Percentiles rank a stretch among this genome's conserved stretches.
phyloP scores from a whole-genome alignment of 2,113 vertebrate genomes.

The Gymnorhina tibicen region DNA sequence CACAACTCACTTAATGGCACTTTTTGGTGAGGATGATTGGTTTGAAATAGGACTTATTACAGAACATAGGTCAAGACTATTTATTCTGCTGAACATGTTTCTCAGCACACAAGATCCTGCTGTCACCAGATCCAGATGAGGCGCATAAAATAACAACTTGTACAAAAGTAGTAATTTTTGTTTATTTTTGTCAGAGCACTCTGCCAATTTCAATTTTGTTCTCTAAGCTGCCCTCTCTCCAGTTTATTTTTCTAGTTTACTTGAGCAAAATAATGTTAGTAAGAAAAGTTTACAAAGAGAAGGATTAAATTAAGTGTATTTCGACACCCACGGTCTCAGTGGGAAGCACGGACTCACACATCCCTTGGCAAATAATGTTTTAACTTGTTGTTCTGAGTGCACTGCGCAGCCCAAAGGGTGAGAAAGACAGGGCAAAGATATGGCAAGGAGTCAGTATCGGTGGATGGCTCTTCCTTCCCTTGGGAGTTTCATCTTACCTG shows the following conservation, averaged over 20 bases:
- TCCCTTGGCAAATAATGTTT: not conserved
- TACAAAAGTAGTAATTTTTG: not conserved
- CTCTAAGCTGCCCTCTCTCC: not conserved
- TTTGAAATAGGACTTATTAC: not conserved
- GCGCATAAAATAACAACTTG: not conserved
- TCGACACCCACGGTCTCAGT: fast-evolving
- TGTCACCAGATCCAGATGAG: not conserved
- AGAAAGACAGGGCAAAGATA: not conserved
- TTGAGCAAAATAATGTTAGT: not conserved
- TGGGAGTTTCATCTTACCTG: not conserved
- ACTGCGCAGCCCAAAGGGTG: not conserved
- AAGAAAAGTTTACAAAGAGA: not conserved
- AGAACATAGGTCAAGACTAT: not conserved
- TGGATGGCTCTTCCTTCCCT: not conserved
- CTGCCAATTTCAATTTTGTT: not conserved
- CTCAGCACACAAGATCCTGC: not conserved
- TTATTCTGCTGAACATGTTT: not conserved
- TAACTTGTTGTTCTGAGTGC: not conserved
- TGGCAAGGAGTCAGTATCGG: not conserved
- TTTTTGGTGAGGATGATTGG: not conserved
- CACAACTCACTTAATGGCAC: not conserved
- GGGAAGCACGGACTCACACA: not conserved
- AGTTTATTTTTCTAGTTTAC: not conserved
- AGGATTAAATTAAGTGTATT: not conserved
- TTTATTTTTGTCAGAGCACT: not conserved